Percentiles rank a stretch among this genome's conserved stretches.
phyloP scores from a whole-genome alignment of 2,888 invertebrate species.

The Tuta absoluta region DNA sequence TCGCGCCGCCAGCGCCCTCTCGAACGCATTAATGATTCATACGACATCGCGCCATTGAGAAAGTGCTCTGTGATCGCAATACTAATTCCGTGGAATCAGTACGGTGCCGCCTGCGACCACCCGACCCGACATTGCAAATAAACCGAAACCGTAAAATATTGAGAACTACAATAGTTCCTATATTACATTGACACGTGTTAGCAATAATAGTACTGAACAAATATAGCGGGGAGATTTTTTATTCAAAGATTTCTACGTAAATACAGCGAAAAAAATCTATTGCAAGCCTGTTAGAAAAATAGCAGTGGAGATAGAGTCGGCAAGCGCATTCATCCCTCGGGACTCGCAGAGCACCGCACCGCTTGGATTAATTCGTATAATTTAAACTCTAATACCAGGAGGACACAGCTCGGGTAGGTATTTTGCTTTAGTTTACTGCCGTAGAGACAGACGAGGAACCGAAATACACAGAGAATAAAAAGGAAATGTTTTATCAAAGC shows the following conservation, averaged over 20 bases:
- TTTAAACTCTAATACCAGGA: conserved; percentile 72
- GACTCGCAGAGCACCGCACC: conserved; percentile 52
- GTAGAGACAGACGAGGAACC: conserved; percentile 16
- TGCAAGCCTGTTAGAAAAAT: conserved; percentile 42
- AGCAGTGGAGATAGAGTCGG: conserved; percentile 43
- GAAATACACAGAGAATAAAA: neutral
- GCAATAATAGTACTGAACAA: conserved; percentile 15
- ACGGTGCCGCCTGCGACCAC: conserved; percentile 45
- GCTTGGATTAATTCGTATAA: conserved; percentile 72
- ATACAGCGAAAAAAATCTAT: conserved; percentile 31
- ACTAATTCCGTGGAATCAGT: conserved; percentile 71
- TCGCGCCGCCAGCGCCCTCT: conserved; percentile 45
- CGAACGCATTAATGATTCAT: conserved; percentile 75
- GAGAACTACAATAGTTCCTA: neutral
- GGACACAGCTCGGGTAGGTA: conserved; percentile 63
- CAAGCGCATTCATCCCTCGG: conserved; percentile 56
- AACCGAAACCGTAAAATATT: conserved; percentile 23
- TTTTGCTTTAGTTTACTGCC: conserved; percentile 40
- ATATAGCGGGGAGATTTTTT: conserved; percentile 12
- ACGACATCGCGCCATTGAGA: conserved; percentile 76
- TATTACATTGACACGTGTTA: conserved; percentile 12
- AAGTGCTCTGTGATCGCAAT: conserved; percentile 77
- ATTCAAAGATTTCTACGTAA: conserved; percentile 10
- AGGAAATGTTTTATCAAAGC: neutral
- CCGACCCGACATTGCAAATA: conserved; percentile 10